Conservation (phyloP, 1,140 invertebrate species). For the Streblospio benedicti region DNA sequence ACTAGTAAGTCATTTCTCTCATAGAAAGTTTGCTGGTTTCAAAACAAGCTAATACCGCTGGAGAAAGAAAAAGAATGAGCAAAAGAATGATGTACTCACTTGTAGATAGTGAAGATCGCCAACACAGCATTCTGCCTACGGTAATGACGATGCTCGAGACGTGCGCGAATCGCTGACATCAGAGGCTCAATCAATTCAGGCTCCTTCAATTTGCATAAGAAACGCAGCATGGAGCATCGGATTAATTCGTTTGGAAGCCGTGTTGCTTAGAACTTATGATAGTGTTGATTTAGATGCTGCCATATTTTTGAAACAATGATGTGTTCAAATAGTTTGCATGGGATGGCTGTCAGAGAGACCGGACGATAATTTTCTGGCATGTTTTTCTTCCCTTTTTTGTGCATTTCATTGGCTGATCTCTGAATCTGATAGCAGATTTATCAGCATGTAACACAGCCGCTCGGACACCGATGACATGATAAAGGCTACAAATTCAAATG, state of each 20-base stretch:
- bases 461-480: conserved; percentile 49
- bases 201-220: conserved; percentile 96
- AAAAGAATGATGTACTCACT: too few species aligned
- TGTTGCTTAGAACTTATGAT: conserved; percentile 66
- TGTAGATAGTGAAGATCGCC: conserved; percentile 98
- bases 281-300: too few species aligned
- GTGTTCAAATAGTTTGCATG: too few species aligned
- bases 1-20: too few species aligned
- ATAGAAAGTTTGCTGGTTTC: too few species aligned
- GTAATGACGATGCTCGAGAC: conserved; percentile 93
- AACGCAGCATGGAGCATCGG: conserved; percentile 89
- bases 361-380: too few species aligned
- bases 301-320: too few species aligned
- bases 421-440: conserved; percentile 77
- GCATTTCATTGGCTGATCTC: conserved; percentile 90
- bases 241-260: conserved; percentile 99
- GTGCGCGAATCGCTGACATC: conserved; percentile 92
- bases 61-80: too few species aligned
- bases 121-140: conserved; percentile 96
- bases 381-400: too few species aligned
- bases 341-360: too few species aligned
- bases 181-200: conserved; percentile 94
- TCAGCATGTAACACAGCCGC: conserved; percentile 94
- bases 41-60: too few species aligned
- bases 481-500: neutral